Base-by-base conservation (phyloP, 2,113 vertebrate species). In the Cygnus buccinator region DNA sequence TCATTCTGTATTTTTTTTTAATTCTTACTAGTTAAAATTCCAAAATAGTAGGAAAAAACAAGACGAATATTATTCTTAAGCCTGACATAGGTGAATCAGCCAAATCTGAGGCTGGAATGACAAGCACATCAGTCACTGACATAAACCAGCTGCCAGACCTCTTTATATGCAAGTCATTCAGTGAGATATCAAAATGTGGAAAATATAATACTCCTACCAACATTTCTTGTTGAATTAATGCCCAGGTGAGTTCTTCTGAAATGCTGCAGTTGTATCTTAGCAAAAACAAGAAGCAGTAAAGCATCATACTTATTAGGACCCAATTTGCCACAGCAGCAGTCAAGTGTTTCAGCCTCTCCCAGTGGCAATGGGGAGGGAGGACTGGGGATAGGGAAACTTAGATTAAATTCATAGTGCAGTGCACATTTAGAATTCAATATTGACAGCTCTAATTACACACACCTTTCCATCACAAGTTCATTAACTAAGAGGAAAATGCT, bases 291-390 rank as follows among this genome's bases (percentile, higher is more conserved):
- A 96, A 95, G 94, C 97, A 97, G 96, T 97, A 98, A 98, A 97
- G 95, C 98, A 96, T 98, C 97, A 87, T 95, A 95, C 96, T 97
- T 98, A 98, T 98, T 98, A 98, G 96, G 94, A 98, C 97, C 97
- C 98, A 98, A 98, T 98, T 98, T 98, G 94, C 97, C 97, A 98
- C 96, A 97, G 98, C 93, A 97, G 96, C 97, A 98, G 97, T 96
- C 97, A 98, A 98, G 97, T 97, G 97, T 89, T 97, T 97, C 98
- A 95, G 48, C 82, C 91, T 97, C 80, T 97, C 98, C 97, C 98
- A 97, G 88, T 95, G 93, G 97, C 97, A 96, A 96, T 29, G 25
- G 75, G 18, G 39, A 97, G 88, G 81, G 91, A 97, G 94, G 94
- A 93, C 59, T 86, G 95, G 89, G 96, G 93, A 97, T 90, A 93